Base-by-base conservation (phyloP, 2,888 invertebrate species). In the Belgica antarctica region DNA sequence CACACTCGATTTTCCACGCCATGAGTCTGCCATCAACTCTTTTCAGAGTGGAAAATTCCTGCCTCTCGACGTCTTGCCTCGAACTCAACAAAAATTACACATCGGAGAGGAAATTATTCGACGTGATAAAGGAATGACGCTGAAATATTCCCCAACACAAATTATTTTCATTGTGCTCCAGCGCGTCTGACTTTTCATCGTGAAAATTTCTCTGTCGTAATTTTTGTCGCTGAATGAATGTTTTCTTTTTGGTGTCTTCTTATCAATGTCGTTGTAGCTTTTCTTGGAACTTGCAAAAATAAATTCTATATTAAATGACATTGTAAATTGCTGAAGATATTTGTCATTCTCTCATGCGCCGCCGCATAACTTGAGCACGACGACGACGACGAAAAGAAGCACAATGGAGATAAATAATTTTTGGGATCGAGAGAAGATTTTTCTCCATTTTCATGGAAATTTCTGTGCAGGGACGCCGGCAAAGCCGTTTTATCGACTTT, bases 1-100 rank as follows among this genome's bases (percentile, higher is more conserved):
- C 52, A 52, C 52, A 52, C 52, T 52, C 17, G 52, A 52, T 52
- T 52, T 52, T 52, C 52, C 52, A 52, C 52, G 22, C 52, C 52
- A 52, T 52, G 17, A 52, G 22, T n/a, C n/a, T n/a, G n/a, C 7
- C 52, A 52, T 17, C 17, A 52, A 52, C 52, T 52, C 52, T 52
- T 52, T 52, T 52, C 52, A 52, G 12, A 22, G 52, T 52, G 52
- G 52, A 52, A 52, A 52, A 52, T 52, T 52, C 22, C 19, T 22
- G 22, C 52, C 19, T 2, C 52, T 52, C 17, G 22, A 8, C 22
- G 8, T 52, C 52, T 10, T n/a, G 7, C 52, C 7, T 19, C 52
- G 22, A 52, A 17, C 8, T 3, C 52, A 52, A 52, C 52, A 52
- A 52, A 52, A 52, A 52, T 52, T 52, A 52, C 22, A 52, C 52